Base-by-base conservation (phyloP, 1,140 invertebrate genomes). In the Trachymyrmex cornetzi region DNA sequence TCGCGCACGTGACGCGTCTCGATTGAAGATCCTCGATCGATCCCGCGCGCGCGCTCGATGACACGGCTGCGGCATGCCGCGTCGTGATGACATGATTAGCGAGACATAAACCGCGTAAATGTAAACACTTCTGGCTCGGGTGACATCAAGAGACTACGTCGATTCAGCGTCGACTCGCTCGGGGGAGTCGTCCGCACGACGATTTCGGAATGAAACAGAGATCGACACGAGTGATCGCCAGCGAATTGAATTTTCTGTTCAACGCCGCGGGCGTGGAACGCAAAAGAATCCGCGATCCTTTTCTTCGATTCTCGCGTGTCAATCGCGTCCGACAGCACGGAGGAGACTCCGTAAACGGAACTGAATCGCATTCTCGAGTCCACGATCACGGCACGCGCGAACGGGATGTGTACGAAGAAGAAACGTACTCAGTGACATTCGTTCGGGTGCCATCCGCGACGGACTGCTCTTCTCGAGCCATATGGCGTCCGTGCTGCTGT, bases 401-500 rank as follows among this genome's bases (percentile, higher is more conserved):
- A 48, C 34, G 48, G n/a, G 7, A 16, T 2, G 34, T 34, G 12
- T 30, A 71, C 66, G 38, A 24, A 34, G 24, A 11, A 14, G 34
- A 59, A 77, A 91, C 89, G 61, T 91, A 91, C 89, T 86, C 77
- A 86, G 64, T 82, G 87, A 90, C 64, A 90, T 77, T 88, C 79
- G 89, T 30, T 91, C 89, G 87, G 87, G 61, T 69, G 67, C 87
- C 77, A 90, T 82, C 61, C 69, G 84, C 67, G 84, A 88, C 74
- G 87, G 89, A 75, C 82, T 91, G 87, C 89, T 90, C 77, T 91
- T 89, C 84, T 90, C 90, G 53, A 91, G 85, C 90, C 90, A 91
- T 91, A 91, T 91, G 90, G 90, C 90, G 74, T 91, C 89, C 64
- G 88, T 89, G 63, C 90, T 89, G 67, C 90, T 91, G 81, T 91